Evolutionary conservation across 2,888 invertebrate species (phyloP), one percentile per base, ranked within the genome.

Genomic region (Cryptophagus acutangulus): DNA sequence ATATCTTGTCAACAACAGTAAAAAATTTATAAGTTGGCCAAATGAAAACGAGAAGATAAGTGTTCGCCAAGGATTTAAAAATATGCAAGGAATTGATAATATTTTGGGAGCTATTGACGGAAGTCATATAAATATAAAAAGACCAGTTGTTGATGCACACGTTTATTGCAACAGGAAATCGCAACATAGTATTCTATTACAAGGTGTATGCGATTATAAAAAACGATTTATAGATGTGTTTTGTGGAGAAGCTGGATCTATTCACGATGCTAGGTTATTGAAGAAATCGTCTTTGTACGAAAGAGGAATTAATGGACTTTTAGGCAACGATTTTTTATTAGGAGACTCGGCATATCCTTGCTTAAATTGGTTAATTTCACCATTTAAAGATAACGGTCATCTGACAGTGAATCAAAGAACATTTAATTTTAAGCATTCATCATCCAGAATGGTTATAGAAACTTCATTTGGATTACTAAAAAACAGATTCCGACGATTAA

Each of bases 391-490:
- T 38, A 46, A 52, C 31, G 58, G 54, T 2, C 37, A 41, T 38
- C 41, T 62, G 6, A 55, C 55, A 2, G 41, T 46, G 15, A 31
- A 49, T 4, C 54, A 63, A 47, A 45, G 17, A 33, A 39, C 40
- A 2, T 61, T 55, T 37, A 64, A 63, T 37, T 20, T 49, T 14
- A 31, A 52, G 9, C 52, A 55, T 45, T 55, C 54, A 15, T 29
- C 48, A 15, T 50, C 52, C 1, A 40, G 59, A 41, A 51, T 54
- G 2, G 45, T 55, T 8, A 52, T 61, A 3, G 56, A 58, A 47
- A 48, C 58, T 46, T 43, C 58, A 4, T 61, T 61, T 42, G 56
- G 54, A 1, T 18, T 58, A 2, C 38, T 62, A n/a, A 64, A 63
- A 44, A 17, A 39, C 5, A 38, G 62, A 18, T 64, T 60, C 40